These are phyloP conservation scores for Cryptocheilus praepositus DNA, from an alignment of 2,888 invertebrate genomes.

Conservation along the genomic window DNA sequence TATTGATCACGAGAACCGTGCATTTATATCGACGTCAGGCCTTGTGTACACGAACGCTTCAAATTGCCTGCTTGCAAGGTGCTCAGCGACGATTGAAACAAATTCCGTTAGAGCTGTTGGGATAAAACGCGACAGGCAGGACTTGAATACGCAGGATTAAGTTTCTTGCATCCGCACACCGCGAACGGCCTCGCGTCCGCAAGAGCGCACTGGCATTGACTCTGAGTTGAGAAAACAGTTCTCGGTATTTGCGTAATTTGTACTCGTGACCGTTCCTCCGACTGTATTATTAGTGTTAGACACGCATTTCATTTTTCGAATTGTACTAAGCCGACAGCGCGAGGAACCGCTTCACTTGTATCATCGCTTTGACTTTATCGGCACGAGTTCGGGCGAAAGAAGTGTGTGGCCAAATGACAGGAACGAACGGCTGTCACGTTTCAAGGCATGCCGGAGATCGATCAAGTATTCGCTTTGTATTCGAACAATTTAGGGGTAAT, in stretches of 20 bases:
- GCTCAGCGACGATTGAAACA: conserved; percentile 7
- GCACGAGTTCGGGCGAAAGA: background rate
- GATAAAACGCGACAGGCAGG: no score
- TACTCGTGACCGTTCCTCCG: conserved; percentile 29
- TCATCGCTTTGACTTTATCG: no score
- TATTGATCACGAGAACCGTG: no score
- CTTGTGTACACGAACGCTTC: no score
- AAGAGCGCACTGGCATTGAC: conserved; percentile 19
- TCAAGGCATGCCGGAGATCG: no score
- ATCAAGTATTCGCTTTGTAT: no score
- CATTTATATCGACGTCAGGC: no score
- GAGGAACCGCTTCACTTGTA: no score
- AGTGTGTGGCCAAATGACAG: background rate
- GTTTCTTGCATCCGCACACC: conserved; percentile 37
- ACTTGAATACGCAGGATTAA: conserved; percentile 7
- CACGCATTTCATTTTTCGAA: conserved; percentile 48
- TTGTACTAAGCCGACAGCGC: conserved; percentile 14
- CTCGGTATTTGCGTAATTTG: conserved; percentile 55
- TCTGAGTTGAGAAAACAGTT: conserved; percentile 51
- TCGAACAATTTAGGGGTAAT: no score
- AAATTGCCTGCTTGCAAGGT: background rate
- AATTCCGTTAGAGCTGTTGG: background rate
- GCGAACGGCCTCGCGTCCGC: conserved; percentile 30
- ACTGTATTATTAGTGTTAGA: conserved; percentile 50
- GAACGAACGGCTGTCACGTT: no score